phyloP scores from a whole-genome alignment of 1,140 invertebrate genomes.

The Bombyx mandarina region DNA sequence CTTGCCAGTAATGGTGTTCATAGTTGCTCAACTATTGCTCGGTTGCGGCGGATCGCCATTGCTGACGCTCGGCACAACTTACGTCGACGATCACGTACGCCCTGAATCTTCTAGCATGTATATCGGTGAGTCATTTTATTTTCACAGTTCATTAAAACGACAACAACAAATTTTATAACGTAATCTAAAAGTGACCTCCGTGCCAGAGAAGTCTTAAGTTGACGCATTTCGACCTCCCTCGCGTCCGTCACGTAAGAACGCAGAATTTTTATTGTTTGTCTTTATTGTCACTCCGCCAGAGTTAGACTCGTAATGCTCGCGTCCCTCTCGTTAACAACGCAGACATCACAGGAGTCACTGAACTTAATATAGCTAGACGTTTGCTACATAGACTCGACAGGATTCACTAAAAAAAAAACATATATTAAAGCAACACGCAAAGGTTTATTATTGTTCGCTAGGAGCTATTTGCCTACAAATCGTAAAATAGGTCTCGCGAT shows the following conservation, averaged over 20 bases:
- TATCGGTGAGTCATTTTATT: slow-evolving; percentile 74
- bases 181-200: too few species aligned
- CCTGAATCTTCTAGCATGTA: slow-evolving; percentile 87
- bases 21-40: slow-evolving; percentile 89
- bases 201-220: too few species aligned
- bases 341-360: slow-evolving; percentile 16
- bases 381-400: slow-evolving; percentile 3
- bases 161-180: too few species aligned
- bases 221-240: too few species aligned
- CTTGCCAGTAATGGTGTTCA: slow-evolving; percentile 86
- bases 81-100: slow-evolving; percentile 90
- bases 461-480: too few species aligned
- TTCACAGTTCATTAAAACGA: too few species aligned
- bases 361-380: slow-evolving; percentile 18
- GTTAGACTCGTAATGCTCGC: slow-evolving; percentile 18
- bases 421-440: slow-evolving; percentile 8
- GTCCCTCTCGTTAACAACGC: slow-evolving; percentile 15
- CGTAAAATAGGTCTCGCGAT: too few species aligned
- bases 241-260: too few species aligned
- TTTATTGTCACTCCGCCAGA: slow-evolving; percentile 17
- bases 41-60: slow-evolving; percentile 91
- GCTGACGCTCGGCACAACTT: slow-evolving; percentile 90
- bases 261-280: slow-evolving; percentile 5
- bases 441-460: too few species aligned
- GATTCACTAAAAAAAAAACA: slow-evolving; percentile 18